Evolutionary conservation across 2,113 vertebrate genomes (phyloP).

Genomic region (Dicrurus megarhynchus): DNA sequence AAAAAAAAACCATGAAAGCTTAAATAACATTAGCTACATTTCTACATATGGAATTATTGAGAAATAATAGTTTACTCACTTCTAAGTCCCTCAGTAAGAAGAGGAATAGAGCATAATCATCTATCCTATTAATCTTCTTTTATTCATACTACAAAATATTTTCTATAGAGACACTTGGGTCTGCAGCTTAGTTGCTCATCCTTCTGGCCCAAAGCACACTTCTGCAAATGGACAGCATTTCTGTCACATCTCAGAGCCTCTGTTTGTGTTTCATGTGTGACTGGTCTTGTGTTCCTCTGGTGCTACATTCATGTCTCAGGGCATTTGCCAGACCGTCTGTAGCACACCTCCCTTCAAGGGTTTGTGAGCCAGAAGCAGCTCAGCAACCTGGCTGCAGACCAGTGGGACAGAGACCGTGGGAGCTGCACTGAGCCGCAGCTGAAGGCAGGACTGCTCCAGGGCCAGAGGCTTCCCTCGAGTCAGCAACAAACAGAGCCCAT

Average conservation of each 20-base stretch:
- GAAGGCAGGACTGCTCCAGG: not conserved
- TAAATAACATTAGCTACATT: not conserved
- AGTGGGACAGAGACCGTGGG: not conserved
- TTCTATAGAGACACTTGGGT: not conserved
- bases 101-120: not conserved
- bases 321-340: not conserved
- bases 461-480: not conserved
- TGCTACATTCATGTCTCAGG: not conserved
- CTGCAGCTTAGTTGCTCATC: not conserved
- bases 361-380: not conserved
- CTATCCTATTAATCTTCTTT: not conserved
- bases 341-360: not conserved
- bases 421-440: not conserved
- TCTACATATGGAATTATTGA: not conserved
- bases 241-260: not conserved
- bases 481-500: not conserved
- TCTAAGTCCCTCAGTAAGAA: not conserved
- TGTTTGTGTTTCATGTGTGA: not conserved
- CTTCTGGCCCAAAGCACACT: not conserved
- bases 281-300: not conserved
- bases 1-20: not conserved
- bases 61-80: not conserved
- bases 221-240: not conserved
- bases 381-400: not conserved
- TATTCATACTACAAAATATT: not conserved